Base-by-base conservation (phyloP, 2,797 vertebrate genomes). In the Malurus leucopterus region DNA sequence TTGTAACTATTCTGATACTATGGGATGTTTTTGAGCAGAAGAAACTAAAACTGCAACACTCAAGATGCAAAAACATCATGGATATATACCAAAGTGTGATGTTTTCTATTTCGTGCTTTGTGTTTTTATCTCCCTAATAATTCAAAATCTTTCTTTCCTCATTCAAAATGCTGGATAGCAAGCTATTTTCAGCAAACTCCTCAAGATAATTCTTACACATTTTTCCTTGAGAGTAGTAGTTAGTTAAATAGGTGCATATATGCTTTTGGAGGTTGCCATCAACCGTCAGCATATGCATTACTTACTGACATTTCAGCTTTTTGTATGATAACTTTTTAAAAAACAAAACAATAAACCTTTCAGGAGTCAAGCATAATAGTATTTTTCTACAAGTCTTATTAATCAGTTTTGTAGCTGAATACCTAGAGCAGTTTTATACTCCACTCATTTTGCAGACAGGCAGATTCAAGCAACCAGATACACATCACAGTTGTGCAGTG, bases 21-120 rank as follows among this genome's bases (percentile, higher is more conserved):
- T 5, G 4, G 4, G 16, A 32, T 6, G 3, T 57, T 79, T 81
- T 20, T 32, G 43, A 68, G n/a, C 61, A 15, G 15, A 14, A 61
- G 13, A 79, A 64, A 62, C 14, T 20, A 32, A 53, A 83, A 36
- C 18, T 32, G 18, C n/a, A 41, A 9, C 18, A 41, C 53, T 75
- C 8, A 75, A 34, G 21, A 51, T 17, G 4, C 18, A 82, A 59
- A 2, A 41, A 83, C 30, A 57, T 6, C 30, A 51, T 1, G 5
- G 8, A 53, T 24, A 14, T 9, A 75, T 8, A 64, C 11, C 13
- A 13, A 69, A 51, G 10, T 27, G 7, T 17, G 19, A 62, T 32
- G 11, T 32, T 58, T 63, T 26, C 22, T 20, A 12, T 22, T 20
- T 30, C 15, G 34, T 0, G 0, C 6, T 27, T 27, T 4, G 0